phyloP scores from a whole-genome alignment of 1,140 invertebrate genomes.

The Drosophila lowei region DNA sequence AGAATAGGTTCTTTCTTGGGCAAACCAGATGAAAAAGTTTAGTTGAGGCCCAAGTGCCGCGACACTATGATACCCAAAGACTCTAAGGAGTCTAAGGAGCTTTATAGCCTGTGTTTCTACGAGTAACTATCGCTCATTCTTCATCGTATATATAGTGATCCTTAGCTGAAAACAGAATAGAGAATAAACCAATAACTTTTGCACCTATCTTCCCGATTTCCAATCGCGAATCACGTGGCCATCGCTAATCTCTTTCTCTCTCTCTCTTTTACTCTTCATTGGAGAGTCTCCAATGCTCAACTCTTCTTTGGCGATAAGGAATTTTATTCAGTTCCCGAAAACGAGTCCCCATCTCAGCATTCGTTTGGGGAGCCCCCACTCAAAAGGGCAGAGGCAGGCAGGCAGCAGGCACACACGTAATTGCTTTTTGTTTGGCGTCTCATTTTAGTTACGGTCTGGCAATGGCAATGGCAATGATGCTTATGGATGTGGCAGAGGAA shows the following conservation, averaged over 20 bases:
- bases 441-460: constrained; percentile 80
- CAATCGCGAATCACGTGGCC: neutral
- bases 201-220: too few species aligned
- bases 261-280: constrained; percentile 3
- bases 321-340: constrained; percentile 66
- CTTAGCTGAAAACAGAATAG: too few species aligned
- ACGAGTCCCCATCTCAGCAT: neutral
- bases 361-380: constrained; percentile 26
- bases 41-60: too few species aligned
- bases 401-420: constrained; percentile 58
- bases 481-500: constrained; percentile 24
- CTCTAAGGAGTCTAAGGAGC: too few species aligned
- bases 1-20: too few species aligned
- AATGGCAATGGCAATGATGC: constrained; percentile 46
- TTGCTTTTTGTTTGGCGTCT: constrained; percentile 81
- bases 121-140: too few species aligned
- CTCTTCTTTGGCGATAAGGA: constrained; percentile 66
- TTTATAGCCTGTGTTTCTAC: too few species aligned
- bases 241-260: constrained; percentile 9
- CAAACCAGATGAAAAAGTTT: too few species aligned
- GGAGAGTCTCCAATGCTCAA: constrained; percentile 8
- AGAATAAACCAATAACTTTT: too few species aligned
- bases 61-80: too few species aligned
- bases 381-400: constrained; percentile 55
- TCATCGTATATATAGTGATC: too few species aligned